Evolutionary conservation across 2,113 vertebrate species (phyloP).

Genomic region (Raja brachyura): DNA sequence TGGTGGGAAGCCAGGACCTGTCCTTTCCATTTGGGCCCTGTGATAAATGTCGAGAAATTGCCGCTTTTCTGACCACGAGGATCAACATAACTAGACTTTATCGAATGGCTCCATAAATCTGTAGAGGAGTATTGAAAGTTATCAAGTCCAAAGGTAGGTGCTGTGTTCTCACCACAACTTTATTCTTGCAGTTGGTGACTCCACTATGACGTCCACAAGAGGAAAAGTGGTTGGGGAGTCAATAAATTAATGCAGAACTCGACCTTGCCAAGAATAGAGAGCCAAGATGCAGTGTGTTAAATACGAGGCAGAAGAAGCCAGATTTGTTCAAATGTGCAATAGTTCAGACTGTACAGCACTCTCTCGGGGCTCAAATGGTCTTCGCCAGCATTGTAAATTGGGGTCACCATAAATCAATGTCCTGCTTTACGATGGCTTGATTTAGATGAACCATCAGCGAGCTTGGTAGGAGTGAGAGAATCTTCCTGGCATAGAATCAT

Average conservation of each 20-base stretch:
- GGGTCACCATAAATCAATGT: background rate
- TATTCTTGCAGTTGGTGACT: background rate
- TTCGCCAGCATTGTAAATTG: background rate
- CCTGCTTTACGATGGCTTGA: background rate
- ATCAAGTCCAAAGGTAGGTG: background rate
- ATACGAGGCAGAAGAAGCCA: background rate
- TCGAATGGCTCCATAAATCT: background rate
- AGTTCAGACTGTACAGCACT: background rate
- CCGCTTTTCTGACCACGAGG: background rate
- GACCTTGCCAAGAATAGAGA: background rate
- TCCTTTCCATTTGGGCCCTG: background rate
- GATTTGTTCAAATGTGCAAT: background rate
- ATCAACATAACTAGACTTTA: background rate
- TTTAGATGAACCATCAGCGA: background rate
- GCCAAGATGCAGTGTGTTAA: too few relatives aligned
- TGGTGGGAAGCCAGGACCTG: background rate
- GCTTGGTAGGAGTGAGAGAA: background rate
- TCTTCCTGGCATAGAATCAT: background rate
- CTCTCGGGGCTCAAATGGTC: background rate
- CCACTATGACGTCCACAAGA: background rate
- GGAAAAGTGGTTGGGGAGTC: background rate
- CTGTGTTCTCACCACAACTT: background rate
- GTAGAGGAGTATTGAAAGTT: background rate
- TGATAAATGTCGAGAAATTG: background rate
- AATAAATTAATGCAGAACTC: background rate